A percentile compares a stretch with the other conserved stretches of the same genome.
phyloP scores from a whole-genome alignment of 2,113 vertebrate genomes.

The Pluvialis apricaria region DNA sequence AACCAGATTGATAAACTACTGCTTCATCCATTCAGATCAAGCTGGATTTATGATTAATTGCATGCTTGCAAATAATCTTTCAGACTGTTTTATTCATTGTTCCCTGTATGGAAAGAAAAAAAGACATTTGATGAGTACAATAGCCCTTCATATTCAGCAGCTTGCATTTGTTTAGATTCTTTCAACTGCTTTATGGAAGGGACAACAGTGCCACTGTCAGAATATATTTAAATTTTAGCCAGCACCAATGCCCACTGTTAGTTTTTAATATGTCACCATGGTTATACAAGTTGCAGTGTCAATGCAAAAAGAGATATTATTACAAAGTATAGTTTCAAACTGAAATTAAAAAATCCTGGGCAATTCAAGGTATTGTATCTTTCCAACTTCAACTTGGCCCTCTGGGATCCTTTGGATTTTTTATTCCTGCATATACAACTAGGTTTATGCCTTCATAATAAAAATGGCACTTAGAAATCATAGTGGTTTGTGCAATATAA shows the following conservation, averaged over 20 bases:
- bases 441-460: not conserved
- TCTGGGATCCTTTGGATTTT: not conserved
- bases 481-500: not conserved
- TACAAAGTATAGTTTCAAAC: not conserved
- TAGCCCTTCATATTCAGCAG: not conserved
- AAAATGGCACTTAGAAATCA: not conserved
- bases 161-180: not conserved
- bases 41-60: slow-evolving; percentile 18
- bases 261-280: not conserved
- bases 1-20: not conserved
- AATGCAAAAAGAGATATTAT: not conserved
- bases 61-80: slow-evolving; percentile 1
- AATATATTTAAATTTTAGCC: not conserved
- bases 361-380: not conserved
- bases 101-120: not conserved
- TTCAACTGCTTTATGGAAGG: not conserved
- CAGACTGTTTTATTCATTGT: not conserved
- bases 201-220: not conserved
- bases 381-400: not conserved
- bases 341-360: not conserved
- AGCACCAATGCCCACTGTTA: not conserved
- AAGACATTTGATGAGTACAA: not conserved
- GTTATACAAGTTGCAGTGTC: not conserved
- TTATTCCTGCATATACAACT: not conserved
- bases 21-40: slow-evolving; percentile 1